phyloP scores from a whole-genome alignment of 2,797 vertebrate genomes.

The Characodon lateralis region DNA sequence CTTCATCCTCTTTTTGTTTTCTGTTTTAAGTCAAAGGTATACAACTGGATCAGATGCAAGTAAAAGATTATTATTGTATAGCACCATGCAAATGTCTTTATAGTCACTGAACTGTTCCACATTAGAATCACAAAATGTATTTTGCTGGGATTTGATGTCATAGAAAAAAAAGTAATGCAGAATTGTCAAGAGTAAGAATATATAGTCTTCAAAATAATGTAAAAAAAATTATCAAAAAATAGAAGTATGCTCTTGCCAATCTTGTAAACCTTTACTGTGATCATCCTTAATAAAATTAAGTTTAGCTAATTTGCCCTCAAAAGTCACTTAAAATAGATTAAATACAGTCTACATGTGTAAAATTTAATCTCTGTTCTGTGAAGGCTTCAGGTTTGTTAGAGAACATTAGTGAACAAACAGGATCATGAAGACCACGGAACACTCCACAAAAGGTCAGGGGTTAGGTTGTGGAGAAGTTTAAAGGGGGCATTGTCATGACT shows the following conservation, averaged over 20 bases:
- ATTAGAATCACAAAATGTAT: background rate
- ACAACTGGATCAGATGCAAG: conserved; percentile 1
- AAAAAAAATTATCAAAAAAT: background rate
- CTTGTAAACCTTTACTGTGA: background rate
- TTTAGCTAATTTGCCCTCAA: background rate
- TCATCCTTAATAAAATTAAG: background rate
- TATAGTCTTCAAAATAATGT: background rate
- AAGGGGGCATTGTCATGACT: too few relatives aligned
- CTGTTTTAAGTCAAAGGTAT: conserved; percentile 37
- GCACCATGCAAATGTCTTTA: background rate
- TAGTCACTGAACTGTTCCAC: background rate
- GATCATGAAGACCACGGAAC: background rate
- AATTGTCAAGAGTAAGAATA: background rate
- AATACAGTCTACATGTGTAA: background rate
- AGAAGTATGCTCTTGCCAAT: background rate
- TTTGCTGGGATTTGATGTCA: background rate
- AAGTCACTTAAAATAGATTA: background rate
- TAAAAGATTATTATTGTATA: background rate
- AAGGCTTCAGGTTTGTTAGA: background rate
- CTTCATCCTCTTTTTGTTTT: conserved; percentile 47
- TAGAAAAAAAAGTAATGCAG: background rate
- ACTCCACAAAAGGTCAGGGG: background rate
- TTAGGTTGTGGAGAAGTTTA: background rate
- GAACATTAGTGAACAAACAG: background rate
- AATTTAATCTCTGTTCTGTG: background rate